Base-by-base conservation (phyloP, 35 echinoderm and acorn worm species). In the Strongylocentrotus purpuratus region DNA sequence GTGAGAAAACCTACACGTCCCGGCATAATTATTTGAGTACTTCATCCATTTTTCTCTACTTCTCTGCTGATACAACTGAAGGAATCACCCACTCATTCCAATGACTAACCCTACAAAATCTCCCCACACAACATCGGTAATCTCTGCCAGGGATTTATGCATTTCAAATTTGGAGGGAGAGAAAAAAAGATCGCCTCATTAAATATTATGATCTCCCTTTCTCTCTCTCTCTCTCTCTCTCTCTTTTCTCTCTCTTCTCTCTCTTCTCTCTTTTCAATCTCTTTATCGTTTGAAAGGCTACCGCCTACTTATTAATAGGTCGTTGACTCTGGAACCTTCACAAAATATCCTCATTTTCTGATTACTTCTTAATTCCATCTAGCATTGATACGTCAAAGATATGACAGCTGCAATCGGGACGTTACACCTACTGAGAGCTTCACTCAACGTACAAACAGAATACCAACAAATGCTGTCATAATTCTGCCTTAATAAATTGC, bases 291-390 rank as follows among this genome's bases (percentile, higher is more conserved):
- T 86, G 50, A 55, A 55, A 55, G 9, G 14, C 85, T 33, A 7
- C 85, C 87, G 32, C 87, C 87, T 46, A 89, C 87, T 45, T 89
- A 22, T 45, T 45, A 17, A 31, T 85, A 31, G 87, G 87, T 89
- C 87, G 87, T 89, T 89, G 87, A 89, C 87, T 89, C n/a, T 31
- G 18, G 2, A 89, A 10, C 87, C 87, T 89, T 89, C 87, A 31
- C 32, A 22, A 45, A 45, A 89, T n/a, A 89, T 89, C 87, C 87
- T 18, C 41, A 89, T 89, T 89, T 59, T 31, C 33, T 46, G 87
- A 89, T 89, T 89, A 89, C 32, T 89, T 89, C 32, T 89, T 89
- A 89, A 89, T 89, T 89, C 87, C 31, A 22, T 46, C 18, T 46
- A 33, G 45, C 87, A 89, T 89, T 89, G 87, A 46, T 89, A 89